phyloP scores from a whole-genome alignment of 2,113 vertebrate genomes.

The Leucopsar rothschildi region DNA sequence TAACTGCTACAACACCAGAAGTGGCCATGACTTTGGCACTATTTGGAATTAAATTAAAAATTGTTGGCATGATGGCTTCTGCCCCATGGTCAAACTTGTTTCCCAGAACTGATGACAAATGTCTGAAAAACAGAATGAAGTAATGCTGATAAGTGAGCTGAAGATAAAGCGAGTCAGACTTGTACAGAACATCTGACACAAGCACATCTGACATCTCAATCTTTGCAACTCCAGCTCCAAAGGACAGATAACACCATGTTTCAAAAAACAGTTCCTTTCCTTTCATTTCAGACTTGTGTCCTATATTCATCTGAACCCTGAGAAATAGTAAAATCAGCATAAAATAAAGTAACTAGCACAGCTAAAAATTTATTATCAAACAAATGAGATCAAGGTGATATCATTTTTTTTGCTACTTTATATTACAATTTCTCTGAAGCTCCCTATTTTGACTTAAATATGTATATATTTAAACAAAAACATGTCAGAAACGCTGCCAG shows the following conservation, averaged over 20 bases:
- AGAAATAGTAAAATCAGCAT: not conserved
- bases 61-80: conserved; percentile 94
- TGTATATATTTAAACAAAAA: not conserved
- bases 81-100: conserved; percentile 98
- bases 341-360: not conserved
- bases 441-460: not conserved
- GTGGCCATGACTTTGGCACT: conserved; percentile 99
- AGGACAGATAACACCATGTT: not conserved
- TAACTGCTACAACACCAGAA: conserved; percentile 91
- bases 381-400: not conserved
- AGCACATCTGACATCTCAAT: not conserved
- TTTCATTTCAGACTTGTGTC: not conserved
- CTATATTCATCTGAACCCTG: not conserved
- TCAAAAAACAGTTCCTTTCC: not conserved
- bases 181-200: not conserved
- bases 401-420: not conserved
- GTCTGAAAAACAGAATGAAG: conserved; percentile 72
- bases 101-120: conserved; percentile 88
- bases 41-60: conserved; percentile 98
- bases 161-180: not conserved
- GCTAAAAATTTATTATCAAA: not conserved
- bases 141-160: not conserved
- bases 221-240: not conserved
- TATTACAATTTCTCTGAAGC: not conserved
- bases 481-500: not conserved